Base-by-base conservation (phyloP, 2,888 invertebrate genomes). In the Lordiphosa andalusiaca region DNA sequence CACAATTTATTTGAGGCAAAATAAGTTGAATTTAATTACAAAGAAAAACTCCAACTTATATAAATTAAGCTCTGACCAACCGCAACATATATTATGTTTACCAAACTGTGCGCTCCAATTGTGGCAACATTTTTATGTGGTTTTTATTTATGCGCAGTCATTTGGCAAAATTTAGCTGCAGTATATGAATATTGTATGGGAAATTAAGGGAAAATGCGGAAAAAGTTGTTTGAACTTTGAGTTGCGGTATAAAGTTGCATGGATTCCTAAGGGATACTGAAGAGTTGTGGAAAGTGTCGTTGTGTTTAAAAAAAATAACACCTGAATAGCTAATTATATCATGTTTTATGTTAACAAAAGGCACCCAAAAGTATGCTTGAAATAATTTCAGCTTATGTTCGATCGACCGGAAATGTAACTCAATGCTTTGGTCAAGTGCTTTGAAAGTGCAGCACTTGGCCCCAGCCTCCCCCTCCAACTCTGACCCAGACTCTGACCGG, bases 161-260 rank as follows among this genome's bases (percentile, higher is more conserved):
- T 44, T 60, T 44, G 10, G 21, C 35, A 52, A 36, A 61, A 35
- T 35, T 46, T 44, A 44, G 58, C 59, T 58, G 58, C 58, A 49
- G 23, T 23, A 35, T 16, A 58, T 58, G 33, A 58, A 58, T 58
- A 60, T 60, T 60, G n/a, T 36, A 60, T 51, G 16, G 10, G 30
- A 30, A 30, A 30, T 30, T 30, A 30, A 9, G 9, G 9, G 3
- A 30, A 30, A 30, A 30, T 30, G 9, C 25, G 25, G 3, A 30
- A 25, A 30, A 30, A 30, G 30, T 30, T 30, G 1, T 30, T 30
- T 23, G 6, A 23, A 23, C 6, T 23, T 5, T 23, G 23, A 23
- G 6, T 6, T 6, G 23, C 23, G 6, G 30, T 9, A 9, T 9
- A 30, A 30, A 30, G 30, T 30, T 30, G 9, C 30, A 9, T 30